Evolutionary conservation across 2,797 vertebrate species (phyloP), one percentile per base, ranked within the genome.

Genomic region (Intellagama lesueurii): DNA sequence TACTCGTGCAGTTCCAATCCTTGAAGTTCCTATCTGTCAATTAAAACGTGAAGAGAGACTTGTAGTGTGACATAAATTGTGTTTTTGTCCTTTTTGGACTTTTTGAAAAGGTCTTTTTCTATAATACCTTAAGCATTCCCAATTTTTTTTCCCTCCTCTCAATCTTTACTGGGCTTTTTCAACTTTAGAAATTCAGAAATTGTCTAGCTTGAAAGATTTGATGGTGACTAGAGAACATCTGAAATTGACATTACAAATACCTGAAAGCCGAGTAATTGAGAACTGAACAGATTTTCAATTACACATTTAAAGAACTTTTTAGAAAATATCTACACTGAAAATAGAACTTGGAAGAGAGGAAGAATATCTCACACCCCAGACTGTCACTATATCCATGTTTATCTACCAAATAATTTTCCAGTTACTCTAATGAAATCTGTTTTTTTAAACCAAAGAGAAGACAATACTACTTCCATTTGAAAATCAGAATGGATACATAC

Each of bases 371-470:
- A 26, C 1, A 47, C 35, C 44, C 6, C 5, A 30, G 26, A 80
- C 64, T 77, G 60, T 83, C 24, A 88, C 66, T 83, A 83, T 73
- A 0, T 91, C 87, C 87, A 81, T 90, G 80, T 68, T 87, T 90
- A 79, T 87, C 40, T 88, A 85, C 86, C 86, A 91, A 94, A 91
- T 68, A 90, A 83, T 86, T 94, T 86, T 90, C 90, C 80, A 47
- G 84, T 90, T 94, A 89, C 92, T 94, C 78, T 92, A 83, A 85
- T 87, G 30, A 16, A 94, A 88, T 81, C 28, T 52, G 22, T 3
- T 28, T 7, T 88, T 35, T 77, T 40, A 83, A 68, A 76, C 83
- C 30, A 84, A 90, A 90, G 7, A 16, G 28, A 44, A 32, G 92
- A 85, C 40, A 84, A 7, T 26, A 84, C 56, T 16, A 11, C 12